phyloP scores from a whole-genome alignment of 2,888 invertebrate species.

The Tridacna crocea region DNA sequence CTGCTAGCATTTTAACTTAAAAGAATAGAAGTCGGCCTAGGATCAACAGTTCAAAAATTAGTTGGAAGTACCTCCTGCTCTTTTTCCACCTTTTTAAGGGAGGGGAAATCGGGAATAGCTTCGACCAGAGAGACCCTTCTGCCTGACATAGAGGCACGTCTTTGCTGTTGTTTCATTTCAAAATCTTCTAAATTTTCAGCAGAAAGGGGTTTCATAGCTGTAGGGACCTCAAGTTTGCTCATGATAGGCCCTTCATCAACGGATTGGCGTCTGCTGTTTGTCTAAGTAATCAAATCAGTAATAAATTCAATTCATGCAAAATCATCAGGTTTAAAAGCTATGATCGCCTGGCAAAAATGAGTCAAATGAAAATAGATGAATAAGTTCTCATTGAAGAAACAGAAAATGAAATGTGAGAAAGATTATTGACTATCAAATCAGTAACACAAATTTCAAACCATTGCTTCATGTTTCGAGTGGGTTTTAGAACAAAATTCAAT shows the following conservation, averaged over 20 bases:
- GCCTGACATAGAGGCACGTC: conserved; percentile 76
- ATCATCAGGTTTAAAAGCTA: neutral
- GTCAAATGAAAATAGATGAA: neutral
- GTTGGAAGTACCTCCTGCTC: conserved; percentile 75
- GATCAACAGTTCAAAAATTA: conserved; percentile 17
- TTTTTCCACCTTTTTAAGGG: conserved; percentile 85
- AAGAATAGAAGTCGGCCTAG: conserved; percentile 9
- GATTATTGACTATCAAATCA: neutral
- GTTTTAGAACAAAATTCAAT: no score
- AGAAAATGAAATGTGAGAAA: neutral
- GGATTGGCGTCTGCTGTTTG: conserved; percentile 71
- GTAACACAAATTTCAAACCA: neutral
- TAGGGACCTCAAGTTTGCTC: conserved; percentile 70
- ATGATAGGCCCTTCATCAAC: conserved; percentile 60
- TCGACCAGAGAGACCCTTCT: conserved; percentile 86
- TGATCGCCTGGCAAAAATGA: neutral
- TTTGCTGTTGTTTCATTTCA: conserved; percentile 69
- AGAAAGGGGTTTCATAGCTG: conserved; percentile 66
- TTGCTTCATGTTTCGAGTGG: neutral
- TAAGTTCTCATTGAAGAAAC: neutral
- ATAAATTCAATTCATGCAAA: conserved; percentile 3
- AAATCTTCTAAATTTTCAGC: conserved; percentile 78
- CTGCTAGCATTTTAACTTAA: conserved; percentile 16
- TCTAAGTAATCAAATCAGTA: conserved; percentile 39
- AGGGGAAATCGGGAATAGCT: conserved; percentile 98